These are phyloP conservation scores for Stratiomys singularior DNA, from an alignment of 2,888 invertebrate species.

Conservation along the genomic window DNA sequence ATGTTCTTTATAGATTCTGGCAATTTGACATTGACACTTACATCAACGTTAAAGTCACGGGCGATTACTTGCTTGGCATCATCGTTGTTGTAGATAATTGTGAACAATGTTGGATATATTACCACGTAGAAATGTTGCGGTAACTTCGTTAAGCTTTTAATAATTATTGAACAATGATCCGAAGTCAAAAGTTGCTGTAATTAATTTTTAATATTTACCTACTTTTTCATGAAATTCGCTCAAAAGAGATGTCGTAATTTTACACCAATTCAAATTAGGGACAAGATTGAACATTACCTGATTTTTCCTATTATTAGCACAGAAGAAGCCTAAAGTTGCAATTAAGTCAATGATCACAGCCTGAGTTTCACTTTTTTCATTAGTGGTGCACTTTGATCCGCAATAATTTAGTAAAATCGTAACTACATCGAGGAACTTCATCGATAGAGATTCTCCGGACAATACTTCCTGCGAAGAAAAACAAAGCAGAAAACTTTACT, in stretches of 20 bases:
- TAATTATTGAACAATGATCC: conserved; percentile 63
- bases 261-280: too few relatives aligned
- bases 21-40: conserved; percentile 54
- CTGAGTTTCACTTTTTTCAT: conserved; percentile 61
- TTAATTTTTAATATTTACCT: conserved; percentile 20
- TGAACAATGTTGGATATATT: conserved; percentile 64
- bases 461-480: conserved; percentile 60
- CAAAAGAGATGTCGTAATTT: too few relatives aligned
- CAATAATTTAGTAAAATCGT: conserved; percentile 62
- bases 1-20: not conserved
- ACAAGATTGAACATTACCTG: too few relatives aligned
- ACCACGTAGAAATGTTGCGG: conserved; percentile 63
- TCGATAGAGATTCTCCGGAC: conserved; percentile 60
- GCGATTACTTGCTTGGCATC: conserved; percentile 62
- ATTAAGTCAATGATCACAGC: conserved; percentile 65
- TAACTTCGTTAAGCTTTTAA: conserved; percentile 64
- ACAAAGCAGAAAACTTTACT: too few relatives aligned
- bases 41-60: conserved; percentile 63
- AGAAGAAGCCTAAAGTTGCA: conserved; percentile 64
- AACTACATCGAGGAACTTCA: conserved; percentile 64
- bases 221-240: too few relatives aligned
- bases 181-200: conserved; percentile 62
- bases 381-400: conserved; percentile 57
- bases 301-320: conserved; percentile 63
- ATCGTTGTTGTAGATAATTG: conserved; percentile 63